phyloP scores from a whole-genome alignment of 2,113 vertebrate species.

The Garra rufa region DNA sequence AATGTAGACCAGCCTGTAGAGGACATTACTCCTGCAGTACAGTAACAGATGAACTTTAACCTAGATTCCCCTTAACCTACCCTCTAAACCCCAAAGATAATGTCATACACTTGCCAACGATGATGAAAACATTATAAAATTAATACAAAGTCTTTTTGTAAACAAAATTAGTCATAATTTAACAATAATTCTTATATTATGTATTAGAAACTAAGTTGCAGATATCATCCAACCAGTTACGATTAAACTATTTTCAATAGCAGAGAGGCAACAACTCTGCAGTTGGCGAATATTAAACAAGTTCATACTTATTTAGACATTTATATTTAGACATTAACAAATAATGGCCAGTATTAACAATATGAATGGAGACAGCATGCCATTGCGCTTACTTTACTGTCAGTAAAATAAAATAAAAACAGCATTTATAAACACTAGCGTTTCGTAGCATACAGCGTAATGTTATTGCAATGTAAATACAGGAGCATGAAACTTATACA shows the following conservation, averaged over 20 bases:
- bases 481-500: neutral
- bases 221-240: neutral
- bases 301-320: neutral
- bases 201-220: neutral
- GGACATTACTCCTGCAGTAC: neutral
- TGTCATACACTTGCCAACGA: neutral
- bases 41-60: slow-evolving; percentile 69
- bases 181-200: neutral
- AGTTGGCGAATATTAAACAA: neutral
- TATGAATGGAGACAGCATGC: neutral
- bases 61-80: slow-evolving; percentile 63
- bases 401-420: neutral
- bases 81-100: slow-evolving; percentile 23
- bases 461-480: neutral
- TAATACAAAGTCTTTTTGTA: neutral
- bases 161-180: neutral
- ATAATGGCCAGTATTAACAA: neutral
- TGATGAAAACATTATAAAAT: neutral
- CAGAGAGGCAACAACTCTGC: neutral
- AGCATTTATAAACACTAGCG: neutral
- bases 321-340: too few relatives aligned
- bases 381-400: too few relatives aligned
- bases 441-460: neutral
- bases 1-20: neutral
- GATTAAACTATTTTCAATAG: neutral